A percentile compares a stretch with the other conserved stretches of the same genome.
These are phyloP conservation scores for Homalodisca vitripennis DNA, from an alignment of 1,140 invertebrate genomes.

Conservation along the genomic window DNA sequence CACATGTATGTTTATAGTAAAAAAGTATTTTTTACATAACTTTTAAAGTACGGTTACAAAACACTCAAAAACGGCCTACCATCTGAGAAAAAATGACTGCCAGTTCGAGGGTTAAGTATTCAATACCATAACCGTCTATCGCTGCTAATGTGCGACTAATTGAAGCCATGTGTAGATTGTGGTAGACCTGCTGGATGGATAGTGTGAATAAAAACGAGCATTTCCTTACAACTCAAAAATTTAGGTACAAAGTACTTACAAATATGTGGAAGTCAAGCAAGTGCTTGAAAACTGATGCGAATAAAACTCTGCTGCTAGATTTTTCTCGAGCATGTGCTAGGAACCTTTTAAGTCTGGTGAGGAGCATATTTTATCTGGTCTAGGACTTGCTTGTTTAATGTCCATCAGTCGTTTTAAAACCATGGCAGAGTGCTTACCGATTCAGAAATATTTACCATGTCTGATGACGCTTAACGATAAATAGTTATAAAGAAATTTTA, in stretches of 20 bases:
- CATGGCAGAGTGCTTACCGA: neutral
- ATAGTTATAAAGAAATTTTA: neutral
- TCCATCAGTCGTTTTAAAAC: neutral
- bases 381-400: neutral
- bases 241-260: neutral
- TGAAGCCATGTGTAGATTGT: too few relatives aligned
- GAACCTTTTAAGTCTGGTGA: constrained; percentile 2
- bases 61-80: too few relatives aligned
- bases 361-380: neutral
- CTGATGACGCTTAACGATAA: neutral
- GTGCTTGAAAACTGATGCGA: constrained; percentile 18
- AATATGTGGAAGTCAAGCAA: neutral
- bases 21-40: too few relatives aligned
- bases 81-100: too few relatives aligned
- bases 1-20: too few relatives aligned
- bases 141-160: too few relatives aligned
- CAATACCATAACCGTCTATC: too few relatives aligned
- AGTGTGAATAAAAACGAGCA: too few relatives aligned
- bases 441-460: neutral
- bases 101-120: too few relatives aligned
- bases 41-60: too few relatives aligned
- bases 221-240: too few relatives aligned
- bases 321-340: neutral
- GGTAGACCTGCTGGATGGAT: too few relatives aligned
- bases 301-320: constrained; percentile 9